Percentiles rank a stretch among this genome's conserved stretches.
Conservation (phyloP, 2,888 invertebrate genomes). For the Dicyrtoma fusca region DNA sequence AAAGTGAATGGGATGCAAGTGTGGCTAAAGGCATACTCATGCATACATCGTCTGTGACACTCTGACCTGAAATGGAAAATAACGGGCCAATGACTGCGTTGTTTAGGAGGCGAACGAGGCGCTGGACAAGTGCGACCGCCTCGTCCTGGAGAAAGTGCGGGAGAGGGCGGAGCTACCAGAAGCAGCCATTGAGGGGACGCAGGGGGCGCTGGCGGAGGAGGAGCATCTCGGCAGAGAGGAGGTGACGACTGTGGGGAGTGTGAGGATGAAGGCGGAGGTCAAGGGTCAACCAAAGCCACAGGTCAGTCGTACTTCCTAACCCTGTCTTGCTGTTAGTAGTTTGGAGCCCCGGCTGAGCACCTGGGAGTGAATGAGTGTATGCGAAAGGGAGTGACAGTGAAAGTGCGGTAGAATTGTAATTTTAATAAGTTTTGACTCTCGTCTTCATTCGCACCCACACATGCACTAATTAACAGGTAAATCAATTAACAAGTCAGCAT, state of each 20-base stretch:
- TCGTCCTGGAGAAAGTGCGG: background rate
- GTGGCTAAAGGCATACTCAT: too few relatives aligned
- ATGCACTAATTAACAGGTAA: too few relatives aligned
- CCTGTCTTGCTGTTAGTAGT: too few relatives aligned
- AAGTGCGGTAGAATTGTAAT: background rate
- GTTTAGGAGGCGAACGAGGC: conserved; percentile 27
- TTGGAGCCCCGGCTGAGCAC: too few relatives aligned
- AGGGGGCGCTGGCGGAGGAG: background rate
- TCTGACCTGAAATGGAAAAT: too few relatives aligned
- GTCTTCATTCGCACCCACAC: too few relatives aligned
- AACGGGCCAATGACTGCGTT: too few relatives aligned
- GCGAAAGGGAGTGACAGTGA: background rate
- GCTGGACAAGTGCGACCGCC: conserved; percentile 28
- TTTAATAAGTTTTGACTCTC: too few relatives aligned
- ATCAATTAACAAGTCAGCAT: too few relatives aligned
- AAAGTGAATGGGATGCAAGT: too few relatives aligned
- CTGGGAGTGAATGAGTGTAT: background rate
- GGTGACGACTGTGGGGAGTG: background rate
- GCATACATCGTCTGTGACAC: too few relatives aligned
- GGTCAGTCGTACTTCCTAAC: background rate
- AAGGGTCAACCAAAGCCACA: background rate
- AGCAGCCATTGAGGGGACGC: background rate
- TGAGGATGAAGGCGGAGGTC: background rate
- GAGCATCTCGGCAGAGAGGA: background rate
- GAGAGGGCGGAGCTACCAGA: background rate